Evolutionary conservation across 2,888 invertebrate genomes (phyloP).

Genomic region (Atethmia centrago): DNA sequence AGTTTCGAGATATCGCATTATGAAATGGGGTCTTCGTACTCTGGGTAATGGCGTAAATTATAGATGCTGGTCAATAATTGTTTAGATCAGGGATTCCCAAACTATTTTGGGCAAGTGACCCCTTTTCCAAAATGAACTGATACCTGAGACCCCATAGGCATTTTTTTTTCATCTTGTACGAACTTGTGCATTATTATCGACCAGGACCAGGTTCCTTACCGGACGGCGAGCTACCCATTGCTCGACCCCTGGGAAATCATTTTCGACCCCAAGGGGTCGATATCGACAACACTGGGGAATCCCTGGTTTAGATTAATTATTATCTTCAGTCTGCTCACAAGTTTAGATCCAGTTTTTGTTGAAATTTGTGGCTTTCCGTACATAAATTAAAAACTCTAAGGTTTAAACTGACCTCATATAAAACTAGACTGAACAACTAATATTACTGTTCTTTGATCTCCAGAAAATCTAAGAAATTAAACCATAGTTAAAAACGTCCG

Average conservation of each 20-base stretch:
- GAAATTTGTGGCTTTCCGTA: not conserved
- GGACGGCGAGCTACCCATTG: no score
- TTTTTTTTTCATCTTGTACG: no score
- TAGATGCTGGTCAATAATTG: conserved; percentile 19
- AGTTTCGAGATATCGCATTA: conserved; percentile 18
- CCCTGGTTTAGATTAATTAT: no score
- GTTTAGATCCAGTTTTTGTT: not conserved
- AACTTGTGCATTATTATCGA: no score
- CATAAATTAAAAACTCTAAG: not conserved
- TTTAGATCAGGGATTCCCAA: no score
- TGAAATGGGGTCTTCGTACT: conserved; percentile 29
- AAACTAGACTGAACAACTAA: conserved; percentile 6
- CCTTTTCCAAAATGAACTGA: no score
- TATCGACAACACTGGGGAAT: no score
- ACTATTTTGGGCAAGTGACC: no score
- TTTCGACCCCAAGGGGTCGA: no score
- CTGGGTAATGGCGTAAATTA: conserved; percentile 1
- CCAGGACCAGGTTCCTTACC: no score
- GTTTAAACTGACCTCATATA: not conserved
- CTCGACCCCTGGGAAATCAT: no score
- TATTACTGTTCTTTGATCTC: conserved; percentile 46
- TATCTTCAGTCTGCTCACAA: not conserved
- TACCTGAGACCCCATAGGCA: no score
- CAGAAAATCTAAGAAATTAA: conserved; percentile 19
- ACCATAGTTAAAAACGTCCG: conserved; percentile 17